Evolutionary conservation across 2,888 invertebrate genomes (phyloP), one percentile per base, ranked within the genome.

Genomic region (Belgica antarctica): DNA sequence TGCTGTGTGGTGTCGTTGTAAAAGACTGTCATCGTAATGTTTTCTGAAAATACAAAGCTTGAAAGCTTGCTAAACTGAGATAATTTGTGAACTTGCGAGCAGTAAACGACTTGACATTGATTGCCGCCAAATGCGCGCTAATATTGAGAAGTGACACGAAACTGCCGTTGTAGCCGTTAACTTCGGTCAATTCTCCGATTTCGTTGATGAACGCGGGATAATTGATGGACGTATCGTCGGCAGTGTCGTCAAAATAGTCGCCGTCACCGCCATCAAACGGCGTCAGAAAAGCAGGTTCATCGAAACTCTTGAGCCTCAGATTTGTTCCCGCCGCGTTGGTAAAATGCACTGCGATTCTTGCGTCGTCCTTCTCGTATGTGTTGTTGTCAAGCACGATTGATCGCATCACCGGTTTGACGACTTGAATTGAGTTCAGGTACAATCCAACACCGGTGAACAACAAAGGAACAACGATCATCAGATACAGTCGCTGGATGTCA

Each of bases 1-100:
- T 92, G 92, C 62, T 89, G 85, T 75, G 86, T 87, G 0, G 92
- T 90, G 76, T 89, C 90, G 76, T 93, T 93, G 78, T 89, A 89
- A 72, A 87, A 83, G 41, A 87, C 82, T 73, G 86, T 84, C 19
- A 88, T 80, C 72, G 83, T 83, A 69, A 85, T 83, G 71, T 82
- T 83, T 0, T n/a, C n/a, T n/a, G n/a, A n/a, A n/a, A n/a, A n/a
- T n/a, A n/a, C n/a, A n/a, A n/a, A n/a, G n/a, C n/a, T n/a, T n/a
- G n/a, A n/a, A n/a, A n/a, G n/a, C n/a, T n/a, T n/a, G n/a, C n/a
- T n/a, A n/a, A n/a, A n/a, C n/a, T n/a, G n/a, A n/a, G n/a, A n/a
- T n/a, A n/a, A n/a, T n/a, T n/a, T n/a, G n/a, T n/a, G n/a, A n/a
- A n/a, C n/a, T n/a, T n/a, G n/a, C 84, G 82, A 66, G 80, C 76